Evolutionary conservation across 2,113 vertebrate genomes (phyloP), one percentile per base, ranked within the genome.

Genomic region (Neolamprologus ventralis): DNA sequence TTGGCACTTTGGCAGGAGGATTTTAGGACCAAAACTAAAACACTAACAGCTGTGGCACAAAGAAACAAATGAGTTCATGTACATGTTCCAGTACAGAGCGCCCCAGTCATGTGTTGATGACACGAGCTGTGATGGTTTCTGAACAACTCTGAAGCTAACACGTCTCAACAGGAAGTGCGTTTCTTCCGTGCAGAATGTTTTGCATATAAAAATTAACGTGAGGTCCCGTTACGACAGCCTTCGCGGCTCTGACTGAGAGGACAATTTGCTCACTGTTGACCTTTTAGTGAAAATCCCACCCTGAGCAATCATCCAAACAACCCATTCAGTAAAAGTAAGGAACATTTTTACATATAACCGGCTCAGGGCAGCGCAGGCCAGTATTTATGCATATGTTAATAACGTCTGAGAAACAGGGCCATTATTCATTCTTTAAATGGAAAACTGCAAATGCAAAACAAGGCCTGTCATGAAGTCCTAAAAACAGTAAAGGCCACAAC

Each of bases 321-420:
- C 19, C 49, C 42, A 51, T 33, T 75, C 57, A 87, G 37, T 31
- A 83, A 49, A 87, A 85, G 83, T 81, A 49, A 85, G 80, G 79
- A 89, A 85, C 89, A 85, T 90, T 91, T 89, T 75, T 82, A 89
- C 75, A 85, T 88, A 83, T 21, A 84, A 85, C 10, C 63, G 51
- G 42, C 90, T 47, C 51, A 49, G 80, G 71, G 51, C 42, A 4
- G 17, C 47, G 28, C 19, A 79, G 54, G 84, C 40, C 13, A 1
- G 8, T 83, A 55, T 82, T 88, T 54, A 40, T 84, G 54, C 81
- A 88, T 13, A 53, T n/a, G 51, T 85, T 85, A 83, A 57, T 78
- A 53, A 28, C 57, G 21, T 87, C 47, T 49, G 26, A 37, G 47
- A 83, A 2, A 86, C 47, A 42, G 47, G 81, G 42, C 9, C 9